Base-by-base conservation (phyloP, 2,797 vertebrate species). In the Argentina silus region DNA sequence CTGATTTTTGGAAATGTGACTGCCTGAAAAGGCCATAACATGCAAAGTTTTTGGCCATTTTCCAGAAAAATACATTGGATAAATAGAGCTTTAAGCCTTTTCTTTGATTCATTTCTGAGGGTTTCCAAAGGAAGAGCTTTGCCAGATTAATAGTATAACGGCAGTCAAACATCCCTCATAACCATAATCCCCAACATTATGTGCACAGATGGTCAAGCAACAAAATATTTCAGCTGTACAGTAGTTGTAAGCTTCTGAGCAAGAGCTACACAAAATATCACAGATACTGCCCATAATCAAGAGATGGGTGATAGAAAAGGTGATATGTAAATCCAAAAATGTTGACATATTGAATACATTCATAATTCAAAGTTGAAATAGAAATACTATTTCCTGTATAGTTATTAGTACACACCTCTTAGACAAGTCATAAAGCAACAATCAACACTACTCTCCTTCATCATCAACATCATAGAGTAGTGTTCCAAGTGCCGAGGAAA, bases 111-210 rank as follows among this genome's bases (percentile, higher is more conserved):
- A 76, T 77, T 85, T 78, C 67, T 69, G 50, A 67, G 72, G 61
- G 56, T 75, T 83, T 78, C 77, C 57, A 73, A 83, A 85, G 55
- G 73, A 84, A 72, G 56, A 65, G 78, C 82, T 79, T 81, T 83
- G 27, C 17, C 76, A 88, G 85, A 87, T 89, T 87, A 85, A 76
- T 48, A 67, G 57, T 47, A 71, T 74, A 72, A 81, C 57, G 75
- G 71, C 56, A 71, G 50, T 48, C 57, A 85, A 71, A 75, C 55
- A 77, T 70, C 79, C 77, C 75, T 78, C 36, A 15, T 67, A 23
- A 77, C 66, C 27, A 7, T 86, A 85, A 86, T 87, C 82, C 59
- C 59, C 67, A 4, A 82, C 70, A 74, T 66, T 60, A 73, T 7
- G 45, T 64, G 23, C 67, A 70, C 87, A 82, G 81, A 78, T 79